phyloP scores from a whole-genome alignment of 1,140 invertebrate genomes.

The Plodia interpunctella region DNA sequence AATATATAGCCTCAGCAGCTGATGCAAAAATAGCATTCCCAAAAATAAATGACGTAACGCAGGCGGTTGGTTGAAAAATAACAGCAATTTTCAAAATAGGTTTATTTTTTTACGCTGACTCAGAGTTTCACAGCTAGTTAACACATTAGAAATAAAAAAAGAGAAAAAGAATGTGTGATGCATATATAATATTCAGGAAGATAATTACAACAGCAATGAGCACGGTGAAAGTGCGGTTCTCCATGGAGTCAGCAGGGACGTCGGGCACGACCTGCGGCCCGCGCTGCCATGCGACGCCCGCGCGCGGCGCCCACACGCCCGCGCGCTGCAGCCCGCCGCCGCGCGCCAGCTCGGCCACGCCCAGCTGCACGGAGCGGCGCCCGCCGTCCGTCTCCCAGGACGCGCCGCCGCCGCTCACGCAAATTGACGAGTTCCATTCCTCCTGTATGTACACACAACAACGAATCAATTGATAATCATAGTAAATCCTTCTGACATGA shows the following conservation, averaged over 20 bases:
- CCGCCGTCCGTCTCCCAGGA: conserved; percentile 43
- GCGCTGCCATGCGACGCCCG: conserved; percentile 33
- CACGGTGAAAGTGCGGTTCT: conserved; percentile 59
- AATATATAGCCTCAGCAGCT: too few species aligned
- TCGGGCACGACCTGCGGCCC: conserved; percentile 22
- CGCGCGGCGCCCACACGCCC: conserved; percentile 36
- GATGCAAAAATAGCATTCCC: too few species aligned
- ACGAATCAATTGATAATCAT: too few species aligned
- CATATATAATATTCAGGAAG: too few species aligned
- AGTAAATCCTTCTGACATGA: too few species aligned
- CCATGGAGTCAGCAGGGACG: conserved; percentile 45
- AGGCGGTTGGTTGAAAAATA: too few species aligned
- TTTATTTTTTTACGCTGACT: too few species aligned
- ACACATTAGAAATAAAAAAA: too few species aligned
- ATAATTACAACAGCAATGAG: conserved; percentile 46
- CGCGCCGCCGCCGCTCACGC: conserved; percentile 27
- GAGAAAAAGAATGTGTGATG: too few species aligned
- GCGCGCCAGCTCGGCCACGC: conserved; percentile 46
- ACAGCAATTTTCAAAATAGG: too few species aligned
- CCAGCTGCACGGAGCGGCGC: conserved; percentile 35
- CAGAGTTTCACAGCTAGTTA: too few species aligned
- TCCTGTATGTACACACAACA: conserved; percentile 18
- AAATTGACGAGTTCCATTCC: conserved; percentile 26
- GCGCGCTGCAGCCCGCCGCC: conserved; percentile 37
- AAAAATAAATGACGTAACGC: too few species aligned